Conservation (phyloP, 2,113 vertebrate species). For the Thymallus thymallus region DNA sequence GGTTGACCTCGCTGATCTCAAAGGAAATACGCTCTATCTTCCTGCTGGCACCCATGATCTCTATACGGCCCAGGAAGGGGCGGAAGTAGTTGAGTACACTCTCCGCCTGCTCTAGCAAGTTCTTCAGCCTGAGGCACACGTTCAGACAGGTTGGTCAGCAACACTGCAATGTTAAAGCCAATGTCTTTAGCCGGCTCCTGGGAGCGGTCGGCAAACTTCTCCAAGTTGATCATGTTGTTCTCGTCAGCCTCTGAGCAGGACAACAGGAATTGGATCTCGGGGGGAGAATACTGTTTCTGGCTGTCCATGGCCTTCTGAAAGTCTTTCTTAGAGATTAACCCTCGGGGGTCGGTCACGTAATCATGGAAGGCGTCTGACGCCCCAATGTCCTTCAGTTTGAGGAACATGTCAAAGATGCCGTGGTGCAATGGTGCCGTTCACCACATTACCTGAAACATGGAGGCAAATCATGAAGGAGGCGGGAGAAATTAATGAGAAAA, state of each 20-base stretch:
- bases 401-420: constrained; percentile 99
- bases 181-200: constrained; percentile 95
- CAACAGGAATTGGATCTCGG: constrained; percentile 94
- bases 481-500: background rate
- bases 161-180: constrained; percentile 93
- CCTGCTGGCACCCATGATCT: constrained; percentile 93
- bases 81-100: constrained; percentile 94
- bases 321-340: constrained; percentile 96
- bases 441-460: constrained; percentile 83
- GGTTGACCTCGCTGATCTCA: constrained; percentile 94
- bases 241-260: constrained; percentile 94
- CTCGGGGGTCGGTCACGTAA: constrained; percentile 87
- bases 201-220: constrained; percentile 90
- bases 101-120: constrained; percentile 86
- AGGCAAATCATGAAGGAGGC: background rate
- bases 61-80: constrained; percentile 89
- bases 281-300: constrained; percentile 89
- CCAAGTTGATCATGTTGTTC: constrained; percentile 95
- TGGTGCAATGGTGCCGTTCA: constrained; percentile 95
- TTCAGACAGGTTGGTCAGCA: constrained; percentile 91
- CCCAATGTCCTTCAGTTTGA: constrained; percentile 95
- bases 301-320: constrained; percentile 99
- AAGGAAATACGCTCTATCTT: constrained; percentile 97
- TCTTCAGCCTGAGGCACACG: constrained; percentile 88
- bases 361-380: constrained; percentile 91